A percentile compares a stretch with the other conserved stretches of the same genome.
These are phyloP conservation scores for Atlantisia rogersi DNA, from an alignment of 2,113 vertebrate species.

Conservation along the genomic window DNA sequence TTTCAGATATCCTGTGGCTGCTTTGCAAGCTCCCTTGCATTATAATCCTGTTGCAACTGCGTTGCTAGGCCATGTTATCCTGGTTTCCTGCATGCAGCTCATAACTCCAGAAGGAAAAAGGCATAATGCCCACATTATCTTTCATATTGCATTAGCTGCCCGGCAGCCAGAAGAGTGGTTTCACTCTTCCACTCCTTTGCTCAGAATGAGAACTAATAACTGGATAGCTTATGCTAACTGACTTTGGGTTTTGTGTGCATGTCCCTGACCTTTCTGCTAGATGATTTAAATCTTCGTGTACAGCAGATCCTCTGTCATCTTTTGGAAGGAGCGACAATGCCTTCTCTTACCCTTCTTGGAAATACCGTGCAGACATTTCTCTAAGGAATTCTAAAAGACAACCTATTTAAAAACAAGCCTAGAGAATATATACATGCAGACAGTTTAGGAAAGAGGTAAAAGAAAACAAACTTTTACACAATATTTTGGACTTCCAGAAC, in stretches of 20 bases:
- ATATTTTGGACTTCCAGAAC: background rate
- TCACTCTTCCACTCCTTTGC: background rate
- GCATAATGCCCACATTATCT: rapidly evolving
- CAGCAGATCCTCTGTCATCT: background rate
- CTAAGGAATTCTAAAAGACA: background rate
- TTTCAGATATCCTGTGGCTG: background rate
- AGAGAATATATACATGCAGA: background rate
- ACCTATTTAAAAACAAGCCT: background rate
- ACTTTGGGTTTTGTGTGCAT: background rate
- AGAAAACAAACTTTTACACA: background rate
- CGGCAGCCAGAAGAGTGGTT: background rate
- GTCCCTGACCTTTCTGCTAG: background rate
- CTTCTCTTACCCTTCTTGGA: background rate
- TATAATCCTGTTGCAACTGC: background rate
- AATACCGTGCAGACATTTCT: background rate
- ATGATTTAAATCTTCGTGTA: background rate
- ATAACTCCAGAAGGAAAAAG: background rate
- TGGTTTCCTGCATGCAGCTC: background rate
- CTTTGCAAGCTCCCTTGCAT: background rate
- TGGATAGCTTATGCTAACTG: background rate
- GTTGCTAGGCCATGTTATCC: background rate
- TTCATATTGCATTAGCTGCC: background rate
- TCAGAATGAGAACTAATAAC: background rate
- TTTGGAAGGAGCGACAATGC: background rate
- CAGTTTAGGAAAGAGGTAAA: background rate